These are phyloP conservation scores for Spilogale gracilis DNA, from an alignment of 2,113 vertebrate species.

Conservation along the genomic window DNA sequence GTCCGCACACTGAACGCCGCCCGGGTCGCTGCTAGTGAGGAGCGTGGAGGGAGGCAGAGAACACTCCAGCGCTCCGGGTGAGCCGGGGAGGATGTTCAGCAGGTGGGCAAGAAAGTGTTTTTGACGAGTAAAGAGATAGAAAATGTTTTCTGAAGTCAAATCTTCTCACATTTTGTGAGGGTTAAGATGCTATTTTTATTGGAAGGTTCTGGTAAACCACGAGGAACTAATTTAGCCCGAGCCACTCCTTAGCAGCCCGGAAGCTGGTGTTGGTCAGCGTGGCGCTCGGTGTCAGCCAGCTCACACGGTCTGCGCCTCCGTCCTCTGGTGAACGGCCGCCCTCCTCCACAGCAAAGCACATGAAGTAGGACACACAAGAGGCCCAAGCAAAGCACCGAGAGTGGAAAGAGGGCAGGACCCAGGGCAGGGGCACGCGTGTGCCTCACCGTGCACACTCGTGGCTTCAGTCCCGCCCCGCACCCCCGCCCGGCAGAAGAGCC, in stretches of 20 bases:
- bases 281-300: background rate
- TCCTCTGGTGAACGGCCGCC: background rate
- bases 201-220: background rate
- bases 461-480: background rate
- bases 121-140: background rate
- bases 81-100: background rate
- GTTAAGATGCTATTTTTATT: background rate
- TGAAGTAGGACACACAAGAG: fast-evolving
- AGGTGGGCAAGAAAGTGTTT: background rate
- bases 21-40: background rate
- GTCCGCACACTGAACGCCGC: background rate
- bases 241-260: background rate
- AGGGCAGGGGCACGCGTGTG: fast-evolving
- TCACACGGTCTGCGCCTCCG: background rate
- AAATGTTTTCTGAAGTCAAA: background rate
- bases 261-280: background rate
- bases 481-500: background rate
- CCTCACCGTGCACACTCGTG: fast-evolving
- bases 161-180: background rate
- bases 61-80: fast-evolving
- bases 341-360: background rate
- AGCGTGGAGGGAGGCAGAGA: background rate
- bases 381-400: fast-evolving
- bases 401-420: background rate
- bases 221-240: constrained; percentile 1